Evolutionary conservation across 2,888 invertebrate genomes (phyloP), one percentile per base, ranked within the genome.

Genomic region (Protophormia terraenovae): DNA sequence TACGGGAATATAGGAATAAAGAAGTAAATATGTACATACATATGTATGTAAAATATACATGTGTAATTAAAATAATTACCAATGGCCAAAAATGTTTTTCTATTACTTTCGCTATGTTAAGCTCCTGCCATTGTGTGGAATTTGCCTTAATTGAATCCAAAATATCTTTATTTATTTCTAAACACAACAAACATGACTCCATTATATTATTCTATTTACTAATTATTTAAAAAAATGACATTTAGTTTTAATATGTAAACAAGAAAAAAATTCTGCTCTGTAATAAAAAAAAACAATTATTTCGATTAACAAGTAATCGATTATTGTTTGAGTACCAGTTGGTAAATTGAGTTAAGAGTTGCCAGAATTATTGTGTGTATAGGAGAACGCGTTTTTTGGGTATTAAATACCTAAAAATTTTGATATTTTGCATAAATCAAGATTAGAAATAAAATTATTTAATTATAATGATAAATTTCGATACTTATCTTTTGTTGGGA

Each of bases 31-130:
- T 41, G 41, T 2, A 35, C 14, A 8, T 41, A n/a, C n/a, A n/a
- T n/a, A n/a, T n/a, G n/a, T n/a, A n/a, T n/a, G n/a, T n/a, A n/a
- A n/a, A n/a, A n/a, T n/a, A n/a, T n/a, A n/a, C n/a, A n/a, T n/a
- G n/a, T n/a, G n/a, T n/a, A n/a, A n/a, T n/a, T n/a, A n/a, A n/a
- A n/a, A n/a, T 22, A 60, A 71, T 60, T 75, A 83, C 83, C 41
- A 83, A 16, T 19, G 62, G 22, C 78, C 83, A 83, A 10, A 83
- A 73, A 45, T 83, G 69, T 32, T 75, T 73, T 19, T 83, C 78
- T 14, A 83, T 35, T 4, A 53, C 16, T 7, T 60, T 55, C 16
- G 27, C 16, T 16, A 83, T 45, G n/a, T 75, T 24, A 1, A 79
- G 29, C 10, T 83, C 62, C 6, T 79, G 32, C 83, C 83, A 83